A percentile compares a stretch with the other conserved stretches of the same genome.
These are phyloP conservation scores for Dryocosmus kuriphilus DNA, from an alignment of 2,888 invertebrate genomes.

Conservation along the genomic window DNA sequence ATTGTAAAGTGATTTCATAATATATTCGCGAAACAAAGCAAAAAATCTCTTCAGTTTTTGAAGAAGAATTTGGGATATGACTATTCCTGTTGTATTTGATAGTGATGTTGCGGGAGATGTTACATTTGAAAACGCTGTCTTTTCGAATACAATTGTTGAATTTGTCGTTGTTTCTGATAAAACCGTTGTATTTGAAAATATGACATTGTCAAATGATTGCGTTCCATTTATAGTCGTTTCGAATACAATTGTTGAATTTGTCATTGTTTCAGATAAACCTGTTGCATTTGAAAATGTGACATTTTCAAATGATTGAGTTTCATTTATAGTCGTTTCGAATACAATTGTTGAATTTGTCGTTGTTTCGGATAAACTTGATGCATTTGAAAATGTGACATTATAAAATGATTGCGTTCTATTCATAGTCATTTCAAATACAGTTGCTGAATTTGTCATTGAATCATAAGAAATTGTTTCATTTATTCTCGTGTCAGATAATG, in stretches of 20 bases:
- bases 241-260: not conserved
- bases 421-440: too few species aligned
- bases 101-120: not conserved
- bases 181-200: too few species aligned
- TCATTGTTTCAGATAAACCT: not conserved
- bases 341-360: too few species aligned
- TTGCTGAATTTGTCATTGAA: too few species aligned
- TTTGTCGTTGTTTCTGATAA: too few species aligned
- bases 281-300: too few species aligned
- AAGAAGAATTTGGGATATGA: not conserved
- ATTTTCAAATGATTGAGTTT: too few species aligned
- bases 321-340: too few species aligned
- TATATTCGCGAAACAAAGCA: not conserved
- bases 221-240: not conserved
- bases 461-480: too few species aligned
- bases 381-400: too few species aligned
- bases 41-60: not conserved
- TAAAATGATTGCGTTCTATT: too few species aligned
- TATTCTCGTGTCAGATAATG: too few species aligned
- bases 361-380: not conserved
- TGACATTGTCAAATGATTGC: not conserved
- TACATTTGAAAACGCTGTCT: not conserved
- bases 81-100: not conserved
- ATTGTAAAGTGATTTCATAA: not conserved
- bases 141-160: not conserved